Evolutionary conservation across 2,888 invertebrate species (phyloP), one percentile per base, ranked within the genome.

Genomic region (Rotaria macrura): DNA sequence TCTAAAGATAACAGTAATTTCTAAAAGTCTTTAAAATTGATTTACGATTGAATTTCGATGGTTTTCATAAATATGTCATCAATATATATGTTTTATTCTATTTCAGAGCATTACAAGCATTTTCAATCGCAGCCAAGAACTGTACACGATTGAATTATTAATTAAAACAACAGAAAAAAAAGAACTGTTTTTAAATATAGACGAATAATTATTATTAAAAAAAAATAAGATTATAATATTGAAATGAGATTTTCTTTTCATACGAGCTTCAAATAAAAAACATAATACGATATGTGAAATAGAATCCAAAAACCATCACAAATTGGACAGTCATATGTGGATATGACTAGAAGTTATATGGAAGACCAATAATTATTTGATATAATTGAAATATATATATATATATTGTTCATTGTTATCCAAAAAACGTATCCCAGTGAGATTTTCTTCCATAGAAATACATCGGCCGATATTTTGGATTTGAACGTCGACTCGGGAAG

Each of bases 341-440:
- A 14, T 34, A 14, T 38, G 65, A 65, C 65, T 65, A 65, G 65
- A 65, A 3, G 17, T 38, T 14, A 34, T 34, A 34, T 7, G 34
- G 65, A 65, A 65, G 65, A 65, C 0, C 52, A 23, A 52, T 52
- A 4, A 5, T 52, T 23, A 23, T 23, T 52, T n/a, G n/a, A n/a
- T n/a, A n/a, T n/a, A n/a, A n/a, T n/a, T n/a, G n/a, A n/a, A n/a
- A n/a, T n/a, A n/a, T n/a, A n/a, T n/a, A n/a, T n/a, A n/a, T n/a
- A n/a, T n/a, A n/a, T n/a, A n/a, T n/a, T n/a, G n/a, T n/a, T n/a
- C n/a, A n/a, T n/a, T n/a, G n/a, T 29, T 65, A 17, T 65, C 65
- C 65, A 65, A 65, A 65, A 65, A 65, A 65, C 20, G 65, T 65
- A 65, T 65, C 65, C 65, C 65, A 65, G 38, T 65, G 65, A 65